Base-by-base conservation (phyloP, 1,140 invertebrate genomes). In the Heliconius eleuchia region DNA sequence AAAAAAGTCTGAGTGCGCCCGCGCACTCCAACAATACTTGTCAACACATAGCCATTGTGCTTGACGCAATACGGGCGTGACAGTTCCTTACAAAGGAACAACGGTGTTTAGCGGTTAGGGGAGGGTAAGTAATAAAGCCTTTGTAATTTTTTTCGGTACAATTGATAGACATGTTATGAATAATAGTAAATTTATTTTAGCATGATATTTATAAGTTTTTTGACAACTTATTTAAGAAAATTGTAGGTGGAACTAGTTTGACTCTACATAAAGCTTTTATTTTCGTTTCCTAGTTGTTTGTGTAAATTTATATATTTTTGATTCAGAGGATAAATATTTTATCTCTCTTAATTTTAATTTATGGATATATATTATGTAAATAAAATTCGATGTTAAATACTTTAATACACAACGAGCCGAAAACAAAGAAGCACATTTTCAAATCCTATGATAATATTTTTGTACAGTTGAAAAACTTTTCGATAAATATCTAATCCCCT, bases 21-120 rank as follows among this genome's bases (percentile, higher is more conserved):
- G 71, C 71, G 71, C 71, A 72, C 71, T 72, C 71, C 71, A 39
- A 72, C 71, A 72, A 72, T 72, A n/a, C n/a, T 72, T 72, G 71
- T 72, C 71, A 72, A 72, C 71, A 72, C 71, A 72, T 19, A 18
- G 39, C 46, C 72, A 71, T 80, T 80, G 78, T 86, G 86, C 84
- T 30, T 71, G 34, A 27, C 71, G 71, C n/a, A 39, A n/a, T 42
- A 81, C 83, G 83, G 82, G 82, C 84, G 82, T 84, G 87, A 89
- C 88, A 81, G 84, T 85, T 86, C 75, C 80, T 52, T 73, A 88
- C 87, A 91, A 90, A 88, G 86, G 82, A 76, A 84, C 86, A 88
- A 84, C 85, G 77, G 77, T 72, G 77, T 82, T 88, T 88, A 87
- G 84, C 77, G 82, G 84, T 89, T 82, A 79, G 55, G 37, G 79